These are phyloP conservation scores for Stegophylla sp. DNA, from an alignment of 2,888 invertebrate species.

Conservation along the genomic window DNA sequence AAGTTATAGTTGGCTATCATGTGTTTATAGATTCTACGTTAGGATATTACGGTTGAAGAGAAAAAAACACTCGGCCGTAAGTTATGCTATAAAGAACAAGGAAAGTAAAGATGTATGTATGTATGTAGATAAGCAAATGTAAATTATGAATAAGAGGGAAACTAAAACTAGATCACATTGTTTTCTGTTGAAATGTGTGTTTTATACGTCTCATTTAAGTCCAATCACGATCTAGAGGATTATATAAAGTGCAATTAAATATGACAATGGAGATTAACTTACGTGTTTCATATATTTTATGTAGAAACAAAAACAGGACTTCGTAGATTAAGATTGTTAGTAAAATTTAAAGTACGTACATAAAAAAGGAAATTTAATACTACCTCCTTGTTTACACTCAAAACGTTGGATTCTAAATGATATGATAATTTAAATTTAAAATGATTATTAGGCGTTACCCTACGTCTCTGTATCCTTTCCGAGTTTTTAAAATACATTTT, in stretches of 20 bases:
- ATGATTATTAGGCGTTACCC: no score
- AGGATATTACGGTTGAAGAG: conserved; percentile 17
- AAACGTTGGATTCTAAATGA: no score
- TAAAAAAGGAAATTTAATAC: not conserved
- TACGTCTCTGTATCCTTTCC: no score
- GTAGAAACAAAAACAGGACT: not conserved
- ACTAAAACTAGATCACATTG: conserved; percentile 38
- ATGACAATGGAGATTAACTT: conserved; percentile 26
- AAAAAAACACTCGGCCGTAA: conserved; percentile 1
- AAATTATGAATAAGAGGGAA: not conserved
- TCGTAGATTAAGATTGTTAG: not conserved
- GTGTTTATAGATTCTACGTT: conserved; percentile 32
- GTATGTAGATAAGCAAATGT: not conserved
- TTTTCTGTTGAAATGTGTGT: conserved; percentile 25
- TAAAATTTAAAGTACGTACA: not conserved
- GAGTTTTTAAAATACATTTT: no score
- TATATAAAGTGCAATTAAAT: conserved; percentile 38
- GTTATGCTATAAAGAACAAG: not conserved
- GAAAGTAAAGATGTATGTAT: not conserved
- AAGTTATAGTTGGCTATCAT: conserved; percentile 7
- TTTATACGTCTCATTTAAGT: conserved; percentile 28
- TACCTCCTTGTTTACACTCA: no score
- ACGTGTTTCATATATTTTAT: not conserved
- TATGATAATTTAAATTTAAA: no score
- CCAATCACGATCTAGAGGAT: conserved; percentile 26